phyloP scores from a whole-genome alignment of 2,113 vertebrate genomes.

The Ranitomeya imitator region DNA sequence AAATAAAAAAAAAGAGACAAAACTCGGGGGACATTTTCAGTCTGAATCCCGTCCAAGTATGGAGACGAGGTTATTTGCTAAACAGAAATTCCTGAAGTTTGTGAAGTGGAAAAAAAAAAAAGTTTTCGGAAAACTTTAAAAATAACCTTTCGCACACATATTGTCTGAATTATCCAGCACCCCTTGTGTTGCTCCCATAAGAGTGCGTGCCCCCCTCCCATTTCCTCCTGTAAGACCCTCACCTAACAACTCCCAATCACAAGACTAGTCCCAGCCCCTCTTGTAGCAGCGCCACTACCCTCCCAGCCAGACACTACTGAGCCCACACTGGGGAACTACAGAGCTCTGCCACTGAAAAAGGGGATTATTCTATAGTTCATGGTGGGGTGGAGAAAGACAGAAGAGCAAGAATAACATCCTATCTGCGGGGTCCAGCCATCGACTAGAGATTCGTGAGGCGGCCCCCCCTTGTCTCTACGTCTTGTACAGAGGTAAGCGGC shows the following conservation, averaged over 20 bases:
- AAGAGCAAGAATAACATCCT: slow-evolving; percentile 10
- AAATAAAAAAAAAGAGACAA: neutral
- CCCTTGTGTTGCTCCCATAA: neutral
- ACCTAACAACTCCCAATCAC: slow-evolving; percentile 41
- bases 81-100: slow-evolving; percentile 27
- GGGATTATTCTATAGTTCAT: slow-evolving; percentile 36
- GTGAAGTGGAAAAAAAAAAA: slow-evolving; percentile 42
- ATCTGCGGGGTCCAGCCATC: neutral
- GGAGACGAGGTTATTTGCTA: slow-evolving; percentile 32
- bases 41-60: slow-evolving; percentile 16
- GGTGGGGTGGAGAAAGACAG: slow-evolving; percentile 19
- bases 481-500: neutral
- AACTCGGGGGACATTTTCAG: neutral
- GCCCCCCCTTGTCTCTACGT: neutral
- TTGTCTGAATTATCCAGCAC: slow-evolving; percentile 32
- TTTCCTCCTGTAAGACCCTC: slow-evolving; percentile 40
- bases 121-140: slow-evolving; percentile 25
- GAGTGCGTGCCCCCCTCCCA: slow-evolving; percentile 17
- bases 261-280: slow-evolving; percentile 20
- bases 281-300: neutral
- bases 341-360: slow-evolving; percentile 10
- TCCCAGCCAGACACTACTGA: slow-evolving; percentile 32
- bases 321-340: slow-evolving; percentile 31
- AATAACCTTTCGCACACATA: slow-evolving; percentile 27
- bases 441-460: neutral